Evolutionary conservation across 2,113 vertebrate genomes (phyloP).

Genomic region (Tylochromis polylepis): DNA sequence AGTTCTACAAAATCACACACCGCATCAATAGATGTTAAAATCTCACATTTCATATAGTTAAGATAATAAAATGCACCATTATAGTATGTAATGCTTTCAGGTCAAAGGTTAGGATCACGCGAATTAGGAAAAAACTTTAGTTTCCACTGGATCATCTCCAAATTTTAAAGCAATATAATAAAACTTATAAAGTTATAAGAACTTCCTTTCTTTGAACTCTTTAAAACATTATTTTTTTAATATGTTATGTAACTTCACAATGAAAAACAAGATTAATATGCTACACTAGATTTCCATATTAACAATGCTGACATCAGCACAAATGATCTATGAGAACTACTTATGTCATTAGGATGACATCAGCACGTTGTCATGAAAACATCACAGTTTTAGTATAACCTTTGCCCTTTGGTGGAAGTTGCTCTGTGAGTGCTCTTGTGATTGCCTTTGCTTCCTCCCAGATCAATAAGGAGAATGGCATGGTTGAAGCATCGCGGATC

Average conservation of each 20-base stretch:
- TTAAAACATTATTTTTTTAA: neutral
- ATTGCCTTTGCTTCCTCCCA: conserved; percentile 32
- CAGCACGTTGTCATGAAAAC: neutral
- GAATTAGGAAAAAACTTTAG: neutral
- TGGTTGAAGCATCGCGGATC: conserved; percentile 90
- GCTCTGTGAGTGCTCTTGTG: neutral
- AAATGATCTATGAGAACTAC: neutral
- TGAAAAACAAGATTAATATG: neutral
- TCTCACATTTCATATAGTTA: neutral
- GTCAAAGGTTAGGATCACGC: neutral
- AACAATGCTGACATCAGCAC: neutral
- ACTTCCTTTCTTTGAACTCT: neutral
- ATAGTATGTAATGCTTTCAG: neutral
- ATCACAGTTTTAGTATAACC: neutral
- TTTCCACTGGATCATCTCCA: neutral
- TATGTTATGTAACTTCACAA: neutral
- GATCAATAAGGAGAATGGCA: conserved; percentile 92
- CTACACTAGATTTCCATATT: neutral
- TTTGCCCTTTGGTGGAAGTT: neutral
- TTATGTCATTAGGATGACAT: neutral
- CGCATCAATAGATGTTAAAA: neutral
- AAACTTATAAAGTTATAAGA: no score
- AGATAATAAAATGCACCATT: neutral
- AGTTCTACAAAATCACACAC: neutral
- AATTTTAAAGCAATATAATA: neutral